A percentile compares a stretch with the other conserved stretches of the same genome.
These are phyloP conservation scores for Esox niger DNA, from an alignment of 2,113 vertebrate genomes.

Conservation along the genomic window DNA sequence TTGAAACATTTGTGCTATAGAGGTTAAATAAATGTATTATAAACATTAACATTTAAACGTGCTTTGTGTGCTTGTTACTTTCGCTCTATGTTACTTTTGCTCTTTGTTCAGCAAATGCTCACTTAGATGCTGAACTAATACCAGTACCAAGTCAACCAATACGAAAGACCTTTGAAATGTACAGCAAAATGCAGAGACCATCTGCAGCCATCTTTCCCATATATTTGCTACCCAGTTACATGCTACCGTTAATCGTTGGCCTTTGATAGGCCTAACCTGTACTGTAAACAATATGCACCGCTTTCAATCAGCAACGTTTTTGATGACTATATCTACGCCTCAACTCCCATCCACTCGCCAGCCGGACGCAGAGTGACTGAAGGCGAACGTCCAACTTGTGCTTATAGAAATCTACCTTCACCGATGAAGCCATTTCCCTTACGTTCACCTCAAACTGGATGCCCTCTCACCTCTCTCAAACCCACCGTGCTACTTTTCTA, in stretches of 20 bases:
- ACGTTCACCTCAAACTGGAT: not conserved
- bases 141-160: conserved; percentile 37
- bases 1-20: not conserved
- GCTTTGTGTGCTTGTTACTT: conserved; percentile 14
- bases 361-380: too few species aligned
- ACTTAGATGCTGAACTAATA: conserved; percentile 30
- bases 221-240: too few species aligned
- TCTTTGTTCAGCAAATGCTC: conserved; percentile 39
- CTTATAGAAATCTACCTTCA: not conserved
- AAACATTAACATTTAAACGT: conserved; percentile 29
- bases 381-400: not conserved
- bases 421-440: not conserved
- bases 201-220: not conserved
- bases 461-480: not conserved
- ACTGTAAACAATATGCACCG: too few species aligned
- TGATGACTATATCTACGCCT: not conserved
- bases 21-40: not conserved
- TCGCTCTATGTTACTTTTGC: conserved; percentile 5
- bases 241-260: too few species aligned
- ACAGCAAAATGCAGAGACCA: conserved; percentile 29
- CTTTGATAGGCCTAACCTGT: too few species aligned
- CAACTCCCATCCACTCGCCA: not conserved
- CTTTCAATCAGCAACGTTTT: not conserved
- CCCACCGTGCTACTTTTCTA: not conserved
- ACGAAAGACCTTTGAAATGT: conserved; percentile 35